A percentile compares a stretch with the other conserved stretches of the same genome.
Conservation (phyloP, 2,888 invertebrate species). For the Tiliacea aurago region DNA sequence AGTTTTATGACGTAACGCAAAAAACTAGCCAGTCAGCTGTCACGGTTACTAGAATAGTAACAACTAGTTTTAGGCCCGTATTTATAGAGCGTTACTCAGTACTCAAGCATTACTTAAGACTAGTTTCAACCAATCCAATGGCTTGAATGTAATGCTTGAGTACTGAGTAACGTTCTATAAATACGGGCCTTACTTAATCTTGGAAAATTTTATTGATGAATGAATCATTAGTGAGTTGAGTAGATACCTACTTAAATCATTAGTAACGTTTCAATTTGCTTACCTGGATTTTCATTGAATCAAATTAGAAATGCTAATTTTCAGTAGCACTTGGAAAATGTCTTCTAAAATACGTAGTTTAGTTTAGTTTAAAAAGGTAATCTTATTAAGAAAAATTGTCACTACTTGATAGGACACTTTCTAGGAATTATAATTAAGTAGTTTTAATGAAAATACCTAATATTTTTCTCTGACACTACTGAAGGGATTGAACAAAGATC, state of each 20-base stretch:
- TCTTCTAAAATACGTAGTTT: neutral
- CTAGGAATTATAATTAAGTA: neutral
- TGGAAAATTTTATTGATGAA: neutral
- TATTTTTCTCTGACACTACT: neutral
- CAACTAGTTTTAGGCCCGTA: neutral
- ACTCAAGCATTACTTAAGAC: no score
- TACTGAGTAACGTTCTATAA: no score
- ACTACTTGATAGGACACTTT: neutral
- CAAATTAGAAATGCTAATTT: neutral
- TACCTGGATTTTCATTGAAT: conserved; percentile 36
- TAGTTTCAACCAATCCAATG: no score
- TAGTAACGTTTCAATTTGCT: neutral
- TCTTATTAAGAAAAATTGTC: neutral
- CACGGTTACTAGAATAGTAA: neutral
- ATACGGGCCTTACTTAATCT: no score
- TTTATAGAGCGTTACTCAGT: no score
- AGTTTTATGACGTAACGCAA: conserved; percentile 3
- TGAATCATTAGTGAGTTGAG: no score
- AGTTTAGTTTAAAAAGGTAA: neutral
- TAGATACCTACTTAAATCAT: no score
- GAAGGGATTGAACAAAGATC: neutral
- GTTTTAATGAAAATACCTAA: neutral
- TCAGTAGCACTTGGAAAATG: neutral
- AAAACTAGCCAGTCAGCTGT: conserved; percentile 5
- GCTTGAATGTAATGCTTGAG: no score